These are phyloP conservation scores for Centrocercus urophasianus DNA, from an alignment of 2,113 vertebrate genomes.

Conservation along the genomic window DNA sequence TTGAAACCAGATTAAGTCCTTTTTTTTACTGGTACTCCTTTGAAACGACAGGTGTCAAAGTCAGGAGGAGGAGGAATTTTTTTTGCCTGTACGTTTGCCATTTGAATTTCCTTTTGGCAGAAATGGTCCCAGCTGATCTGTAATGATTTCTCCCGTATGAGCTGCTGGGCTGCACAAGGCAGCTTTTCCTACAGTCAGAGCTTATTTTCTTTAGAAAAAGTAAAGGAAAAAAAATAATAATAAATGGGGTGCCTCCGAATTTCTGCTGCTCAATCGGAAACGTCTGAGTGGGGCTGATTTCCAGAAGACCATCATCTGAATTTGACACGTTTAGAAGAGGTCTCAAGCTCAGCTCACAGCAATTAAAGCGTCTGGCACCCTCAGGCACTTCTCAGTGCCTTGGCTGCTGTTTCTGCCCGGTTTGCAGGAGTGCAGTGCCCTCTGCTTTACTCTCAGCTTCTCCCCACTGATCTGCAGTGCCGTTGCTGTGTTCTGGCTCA, in stretches of 20 bases:
- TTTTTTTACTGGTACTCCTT: not conserved
- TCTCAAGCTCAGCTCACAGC: not conserved
- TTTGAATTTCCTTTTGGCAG: not conserved
- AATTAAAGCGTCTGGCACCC: not conserved
- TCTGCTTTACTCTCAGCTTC: not conserved
- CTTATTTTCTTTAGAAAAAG: not conserved
- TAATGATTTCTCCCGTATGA: not conserved
- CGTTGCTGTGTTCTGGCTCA: not conserved
- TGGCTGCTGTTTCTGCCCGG: not conserved
- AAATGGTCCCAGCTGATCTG: not conserved
- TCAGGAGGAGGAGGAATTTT: fast-evolving
- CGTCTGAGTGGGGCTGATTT: not conserved
- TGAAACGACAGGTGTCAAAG: not conserved
- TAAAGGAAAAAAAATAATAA: not conserved
- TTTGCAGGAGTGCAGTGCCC: fast-evolving
- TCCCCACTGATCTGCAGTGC: not conserved
- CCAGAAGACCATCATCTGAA: not conserved
- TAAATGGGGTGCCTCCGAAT: not conserved
- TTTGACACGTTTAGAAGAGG: not conserved
- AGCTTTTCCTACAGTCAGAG: not conserved
- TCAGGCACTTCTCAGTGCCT: not conserved
- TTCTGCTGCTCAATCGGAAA: not conserved
- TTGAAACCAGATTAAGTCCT: not conserved
- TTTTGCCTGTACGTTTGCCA: not conserved
- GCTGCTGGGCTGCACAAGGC: not conserved